phyloP scores from a whole-genome alignment of 2,113 vertebrate species.

The Tupaia chinensis region DNA sequence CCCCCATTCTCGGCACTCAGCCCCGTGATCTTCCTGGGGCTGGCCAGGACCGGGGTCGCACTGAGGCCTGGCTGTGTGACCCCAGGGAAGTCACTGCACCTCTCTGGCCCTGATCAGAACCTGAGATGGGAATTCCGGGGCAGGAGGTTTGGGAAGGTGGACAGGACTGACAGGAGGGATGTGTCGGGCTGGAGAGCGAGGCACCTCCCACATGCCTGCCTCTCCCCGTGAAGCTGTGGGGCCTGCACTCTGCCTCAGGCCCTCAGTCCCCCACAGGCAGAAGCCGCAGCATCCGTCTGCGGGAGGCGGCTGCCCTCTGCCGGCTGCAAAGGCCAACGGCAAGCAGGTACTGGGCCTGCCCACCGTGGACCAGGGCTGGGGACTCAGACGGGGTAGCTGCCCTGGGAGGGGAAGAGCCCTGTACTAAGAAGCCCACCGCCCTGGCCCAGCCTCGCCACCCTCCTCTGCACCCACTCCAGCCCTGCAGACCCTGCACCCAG shows the following conservation, averaged over 20 bases:
- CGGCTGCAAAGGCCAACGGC: neutral
- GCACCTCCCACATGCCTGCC: neutral
- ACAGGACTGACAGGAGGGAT: neutral
- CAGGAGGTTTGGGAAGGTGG: neutral
- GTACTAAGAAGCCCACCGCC: neutral
- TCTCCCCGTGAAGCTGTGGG: fast-evolving
- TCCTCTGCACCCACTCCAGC: neutral
- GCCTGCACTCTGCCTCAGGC: neutral
- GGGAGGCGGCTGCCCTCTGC: constrained; percentile 69
- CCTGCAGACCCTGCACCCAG: neutral
- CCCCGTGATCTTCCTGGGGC: neutral
- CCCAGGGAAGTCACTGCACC: neutral
- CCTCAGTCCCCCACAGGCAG: fast-evolving
- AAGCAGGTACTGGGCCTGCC: neutral
- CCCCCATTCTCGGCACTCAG: neutral
- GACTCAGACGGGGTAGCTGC: neutral
- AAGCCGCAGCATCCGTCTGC: constrained; percentile 2
- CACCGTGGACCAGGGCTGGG: fast-evolving
- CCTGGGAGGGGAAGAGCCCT: fast-evolving
- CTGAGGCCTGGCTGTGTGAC: neutral
- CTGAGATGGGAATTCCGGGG: neutral
- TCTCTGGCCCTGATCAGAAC: constrained; percentile 13
- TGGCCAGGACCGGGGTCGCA: neutral
- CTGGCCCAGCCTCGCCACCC: neutral
- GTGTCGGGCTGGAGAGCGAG: neutral